Evolutionary conservation across 2,888 invertebrate genomes (phyloP).

Genomic region (Stramonita haemastoma): DNA sequence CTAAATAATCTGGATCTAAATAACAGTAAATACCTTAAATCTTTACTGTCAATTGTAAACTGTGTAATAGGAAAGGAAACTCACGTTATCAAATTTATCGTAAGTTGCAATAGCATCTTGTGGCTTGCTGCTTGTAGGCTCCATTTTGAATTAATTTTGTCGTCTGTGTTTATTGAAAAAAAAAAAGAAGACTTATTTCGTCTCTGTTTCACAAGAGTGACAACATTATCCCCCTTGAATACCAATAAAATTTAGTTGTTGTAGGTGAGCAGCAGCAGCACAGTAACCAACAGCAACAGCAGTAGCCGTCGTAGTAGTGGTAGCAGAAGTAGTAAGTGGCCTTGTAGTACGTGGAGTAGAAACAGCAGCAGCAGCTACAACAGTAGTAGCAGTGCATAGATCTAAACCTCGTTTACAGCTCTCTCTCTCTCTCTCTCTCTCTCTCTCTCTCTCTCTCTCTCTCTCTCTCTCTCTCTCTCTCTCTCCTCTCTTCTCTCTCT

Average conservation of each 20-base stretch:
- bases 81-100: slow-evolving; percentile 16
- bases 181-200: background rate
- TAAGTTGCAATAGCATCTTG: background rate
- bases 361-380: too few relatives aligned
- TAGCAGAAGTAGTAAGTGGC: too few relatives aligned
- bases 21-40: too few relatives aligned
- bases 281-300: too few relatives aligned
- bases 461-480: slow-evolving; percentile 39
- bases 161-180: background rate
- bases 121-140: background rate
- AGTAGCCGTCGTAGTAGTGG: too few relatives aligned
- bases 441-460: slow-evolving; percentile 36
- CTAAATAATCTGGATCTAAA: too few relatives aligned
- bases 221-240: background rate
- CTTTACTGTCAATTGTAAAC: too few relatives aligned
- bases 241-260: too few relatives aligned
- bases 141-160: background rate
- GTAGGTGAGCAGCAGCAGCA: too few relatives aligned
- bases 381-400: too few relatives aligned
- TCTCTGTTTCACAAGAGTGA: slow-evolving; percentile 12
- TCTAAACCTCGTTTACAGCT: background rate
- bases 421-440: slow-evolving; percentile 35
- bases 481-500: slow-evolving; percentile 25
- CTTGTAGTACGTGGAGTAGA: too few relatives aligned
- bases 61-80: background rate